Conservation (phyloP, 2,113 vertebrate genomes). For the Oncorhynchus tshawytscha region DNA sequence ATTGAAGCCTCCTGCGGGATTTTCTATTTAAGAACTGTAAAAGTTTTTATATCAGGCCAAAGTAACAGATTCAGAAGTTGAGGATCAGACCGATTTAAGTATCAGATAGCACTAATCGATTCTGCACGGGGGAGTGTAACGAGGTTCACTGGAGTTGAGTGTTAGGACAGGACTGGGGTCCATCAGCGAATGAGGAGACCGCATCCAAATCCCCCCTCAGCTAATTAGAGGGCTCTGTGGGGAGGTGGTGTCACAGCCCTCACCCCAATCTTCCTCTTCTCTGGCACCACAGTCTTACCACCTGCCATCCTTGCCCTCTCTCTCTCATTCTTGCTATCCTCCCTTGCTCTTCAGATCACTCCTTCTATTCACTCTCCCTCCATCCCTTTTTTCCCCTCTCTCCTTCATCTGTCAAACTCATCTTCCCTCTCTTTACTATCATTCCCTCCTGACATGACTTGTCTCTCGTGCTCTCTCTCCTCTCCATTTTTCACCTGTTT, state of each 20-base stretch:
- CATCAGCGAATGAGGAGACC: conserved; percentile 23
- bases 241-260: conserved; percentile 18
- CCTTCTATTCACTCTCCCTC: background rate
- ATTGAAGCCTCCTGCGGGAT: no score
- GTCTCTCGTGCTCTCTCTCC: background rate
- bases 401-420: no score
- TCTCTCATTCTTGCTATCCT: background rate
- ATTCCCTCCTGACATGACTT: background rate
- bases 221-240: conserved; percentile 50
- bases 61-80: background rate
- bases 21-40: conserved; percentile 9
- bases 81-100: no score
- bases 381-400: background rate
- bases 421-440: background rate
- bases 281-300: conserved; percentile 22
- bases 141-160: conserved; percentile 54
- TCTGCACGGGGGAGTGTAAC: conserved; percentile 47
- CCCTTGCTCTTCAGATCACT: background rate
- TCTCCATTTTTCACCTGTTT: no score
- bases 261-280: background rate
- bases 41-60: background rate
- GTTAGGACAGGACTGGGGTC: conserved; percentile 34
- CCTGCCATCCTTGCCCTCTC: background rate
- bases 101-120: conserved; percentile 52
- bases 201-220: conserved; percentile 43